These are phyloP conservation scores for Epistrophe eligans DNA, from an alignment of 2,888 invertebrate genomes.

Conservation along the genomic window DNA sequence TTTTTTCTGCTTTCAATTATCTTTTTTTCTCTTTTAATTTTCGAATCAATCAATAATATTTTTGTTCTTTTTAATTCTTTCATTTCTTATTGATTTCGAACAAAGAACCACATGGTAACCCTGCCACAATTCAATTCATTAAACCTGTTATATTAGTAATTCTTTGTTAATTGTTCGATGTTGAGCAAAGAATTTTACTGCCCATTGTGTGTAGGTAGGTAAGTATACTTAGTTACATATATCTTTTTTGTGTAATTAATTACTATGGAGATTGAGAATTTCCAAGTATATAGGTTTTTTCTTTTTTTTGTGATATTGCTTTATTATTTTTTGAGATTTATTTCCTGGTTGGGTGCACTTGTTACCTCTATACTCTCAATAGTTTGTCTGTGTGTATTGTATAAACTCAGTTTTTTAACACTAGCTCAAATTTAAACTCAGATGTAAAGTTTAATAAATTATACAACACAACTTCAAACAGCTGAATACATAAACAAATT, in stretches of 20 bases:
- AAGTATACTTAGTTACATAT: background rate
- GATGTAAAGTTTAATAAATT: background rate
- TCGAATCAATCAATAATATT: background rate
- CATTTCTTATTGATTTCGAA: background rate
- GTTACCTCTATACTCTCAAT: background rate
- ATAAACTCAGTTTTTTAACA: background rate
- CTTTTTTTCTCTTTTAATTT: background rate
- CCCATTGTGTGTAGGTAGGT: background rate
- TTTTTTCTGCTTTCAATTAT: no score
- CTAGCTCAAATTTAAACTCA: background rate
- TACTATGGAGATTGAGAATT: conserved; percentile 11
- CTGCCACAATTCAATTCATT: conserved; percentile 1
- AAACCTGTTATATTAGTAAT: conserved; percentile 44
- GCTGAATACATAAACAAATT: conserved; percentile 16
- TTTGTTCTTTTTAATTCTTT: background rate
- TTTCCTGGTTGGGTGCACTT: conserved; percentile 56
- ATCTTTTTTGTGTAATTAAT: background rate
- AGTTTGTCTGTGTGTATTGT: background rate
- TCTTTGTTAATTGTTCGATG: conserved; percentile 60
- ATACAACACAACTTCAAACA: background rate
- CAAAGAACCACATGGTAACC: conserved; percentile 30
- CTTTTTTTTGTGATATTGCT: background rate
- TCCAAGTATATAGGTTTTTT: background rate
- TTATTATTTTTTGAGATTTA: conserved; percentile 31
- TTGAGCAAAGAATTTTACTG: conserved; percentile 21